phyloP scores from a whole-genome alignment of 2,888 invertebrate genomes.

The Hyalella azteca region DNA sequence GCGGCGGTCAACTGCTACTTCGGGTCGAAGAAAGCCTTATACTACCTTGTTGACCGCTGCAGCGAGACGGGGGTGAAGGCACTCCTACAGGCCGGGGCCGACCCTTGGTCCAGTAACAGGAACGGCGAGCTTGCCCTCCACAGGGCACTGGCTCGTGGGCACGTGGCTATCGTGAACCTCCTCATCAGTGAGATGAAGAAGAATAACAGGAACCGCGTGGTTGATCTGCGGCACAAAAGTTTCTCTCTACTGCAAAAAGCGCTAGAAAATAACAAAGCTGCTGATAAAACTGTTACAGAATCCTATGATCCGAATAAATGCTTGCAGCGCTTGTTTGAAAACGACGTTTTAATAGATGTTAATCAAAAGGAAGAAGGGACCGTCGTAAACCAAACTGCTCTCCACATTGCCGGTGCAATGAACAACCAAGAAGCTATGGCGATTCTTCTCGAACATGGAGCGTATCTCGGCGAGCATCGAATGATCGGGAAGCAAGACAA shows the following conservation, averaged over 20 bases:
- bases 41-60: slow-evolving; percentile 37
- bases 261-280: slow-evolving; percentile 39
- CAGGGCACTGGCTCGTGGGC: slow-evolving; percentile 47
- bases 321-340: slow-evolving; percentile 43
- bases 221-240: slow-evolving; percentile 45
- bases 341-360: slow-evolving; percentile 45
- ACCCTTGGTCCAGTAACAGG: slow-evolving; percentile 42
- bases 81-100: slow-evolving; percentile 46
- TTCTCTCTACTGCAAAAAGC: slow-evolving; percentile 44
- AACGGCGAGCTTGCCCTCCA: slow-evolving; percentile 49
- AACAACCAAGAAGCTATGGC: slow-evolving; percentile 55
- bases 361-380: slow-evolving; percentile 37
- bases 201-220: neutral
- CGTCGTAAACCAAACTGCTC: slow-evolving; percentile 1
- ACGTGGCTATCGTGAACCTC: slow-evolving; percentile 37
- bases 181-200: slow-evolving; percentile 50
- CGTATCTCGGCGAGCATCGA: slow-evolving; percentile 46
- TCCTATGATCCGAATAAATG: slow-evolving; percentile 41
- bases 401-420: slow-evolving; percentile 49
- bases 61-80: slow-evolving; percentile 38
- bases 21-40: slow-evolving; percentile 47
- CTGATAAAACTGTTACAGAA: neutral
- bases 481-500: slow-evolving; percentile 20
- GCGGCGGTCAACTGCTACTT: slow-evolving; percentile 41
- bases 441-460: slow-evolving; percentile 44